Evolutionary conservation across 2,113 vertebrate genomes (phyloP).

Genomic region (Poeciliopsis retropinna): DNA sequence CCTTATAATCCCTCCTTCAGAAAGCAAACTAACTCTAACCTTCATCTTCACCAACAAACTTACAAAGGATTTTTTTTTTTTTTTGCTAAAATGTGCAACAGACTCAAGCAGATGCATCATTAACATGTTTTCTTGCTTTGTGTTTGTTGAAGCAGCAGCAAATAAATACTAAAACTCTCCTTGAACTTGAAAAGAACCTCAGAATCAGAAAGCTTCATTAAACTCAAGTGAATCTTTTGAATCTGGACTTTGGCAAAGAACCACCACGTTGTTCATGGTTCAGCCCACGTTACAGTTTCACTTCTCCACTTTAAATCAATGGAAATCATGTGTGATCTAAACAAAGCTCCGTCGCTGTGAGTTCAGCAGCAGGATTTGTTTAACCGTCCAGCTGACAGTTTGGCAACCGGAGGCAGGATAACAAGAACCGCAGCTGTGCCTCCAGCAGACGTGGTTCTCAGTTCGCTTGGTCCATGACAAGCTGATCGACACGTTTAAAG

Average conservation of each 20-base stretch:
- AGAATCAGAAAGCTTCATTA: not conserved
- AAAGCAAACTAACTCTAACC: too few species aligned
- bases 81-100: too few species aligned
- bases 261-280: not conserved
- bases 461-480: conserved; percentile 37
- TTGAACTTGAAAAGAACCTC: not conserved
- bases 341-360: conserved; percentile 35
- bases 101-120: not conserved
- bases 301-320: conserved; percentile 35
- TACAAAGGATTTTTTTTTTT: too few species aligned
- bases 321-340: conserved; percentile 50
- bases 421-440: conserved; percentile 64
- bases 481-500: conserved; percentile 20
- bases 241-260: not conserved
- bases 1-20: too few species aligned
- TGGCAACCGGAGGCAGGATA: conserved; percentile 43
- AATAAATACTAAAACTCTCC: not conserved
- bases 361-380: conserved; percentile 46
- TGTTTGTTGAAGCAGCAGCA: not conserved
- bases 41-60: too few species aligned
- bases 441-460: conserved; percentile 34
- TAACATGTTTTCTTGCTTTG: not conserved
- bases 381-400: conserved; percentile 46
- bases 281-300: conserved; percentile 29
- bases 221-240: not conserved